A percentile compares a stretch with the other conserved stretches of the same genome.
Conservation (phyloP, 1,140 invertebrate genomes). For the Diorhabda sublineata region DNA sequence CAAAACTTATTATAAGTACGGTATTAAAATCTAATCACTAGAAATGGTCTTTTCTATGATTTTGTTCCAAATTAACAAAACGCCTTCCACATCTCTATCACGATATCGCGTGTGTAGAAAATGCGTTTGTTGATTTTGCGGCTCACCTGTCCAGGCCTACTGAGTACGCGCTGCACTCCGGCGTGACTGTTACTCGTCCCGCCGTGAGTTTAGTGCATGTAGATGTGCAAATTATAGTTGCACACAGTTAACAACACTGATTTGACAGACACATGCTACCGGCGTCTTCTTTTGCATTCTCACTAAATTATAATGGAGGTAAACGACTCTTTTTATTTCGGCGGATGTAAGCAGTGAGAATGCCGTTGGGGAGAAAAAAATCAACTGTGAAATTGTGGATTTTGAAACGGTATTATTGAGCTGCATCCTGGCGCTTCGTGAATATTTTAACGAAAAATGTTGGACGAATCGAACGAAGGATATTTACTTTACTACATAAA, state of each 20-base stretch:
- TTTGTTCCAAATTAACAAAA: too few species aligned
- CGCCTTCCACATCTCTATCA: too few species aligned
- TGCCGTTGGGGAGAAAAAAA: background rate
- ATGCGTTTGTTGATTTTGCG: conserved; percentile 3
- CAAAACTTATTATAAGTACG: too few species aligned
- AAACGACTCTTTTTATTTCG: conserved; percentile 3
- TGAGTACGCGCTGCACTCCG: conserved; percentile 15
- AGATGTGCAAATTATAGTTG: conserved; percentile 20
- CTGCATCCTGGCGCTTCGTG: background rate
- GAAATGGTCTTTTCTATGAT: too few species aligned
- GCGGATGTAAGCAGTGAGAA: background rate
- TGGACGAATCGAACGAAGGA: too few species aligned
- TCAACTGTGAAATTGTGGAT: background rate
- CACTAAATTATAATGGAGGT: conserved; percentile 1
- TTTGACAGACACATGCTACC: conserved; percentile 20
- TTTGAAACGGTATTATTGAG: background rate
- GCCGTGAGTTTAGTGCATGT: conserved; percentile 14
- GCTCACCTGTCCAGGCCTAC: conserved; percentile 16
- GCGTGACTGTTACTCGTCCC: conserved; percentile 16
- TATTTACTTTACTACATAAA: too few species aligned
- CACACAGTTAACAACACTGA: conserved; percentile 21
- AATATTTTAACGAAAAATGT: too few species aligned
- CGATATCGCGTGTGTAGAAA: too few species aligned
- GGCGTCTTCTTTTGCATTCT: conserved; percentile 8
- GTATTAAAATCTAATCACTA: too few species aligned